phyloP scores from a whole-genome alignment of 2,797 vertebrate species.

The Percopsis omiscomaycus region DNA sequence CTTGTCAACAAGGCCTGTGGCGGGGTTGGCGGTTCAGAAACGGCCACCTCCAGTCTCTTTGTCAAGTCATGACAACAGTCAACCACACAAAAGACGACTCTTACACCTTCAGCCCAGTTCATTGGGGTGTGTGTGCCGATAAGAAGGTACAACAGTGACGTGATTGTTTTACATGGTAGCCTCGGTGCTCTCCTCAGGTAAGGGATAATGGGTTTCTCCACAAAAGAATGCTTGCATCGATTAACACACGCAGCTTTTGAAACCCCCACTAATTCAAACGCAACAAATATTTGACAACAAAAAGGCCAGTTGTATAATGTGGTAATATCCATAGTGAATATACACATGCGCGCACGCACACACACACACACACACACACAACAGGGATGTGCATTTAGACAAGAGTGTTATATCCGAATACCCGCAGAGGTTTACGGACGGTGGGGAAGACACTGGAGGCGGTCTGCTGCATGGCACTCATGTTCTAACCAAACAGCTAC shows the following conservation, averaged over 20 bases:
- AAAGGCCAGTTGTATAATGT: constrained; percentile 38
- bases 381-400: neutral
- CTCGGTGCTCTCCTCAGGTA: constrained; percentile 56
- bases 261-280: constrained; percentile 38
- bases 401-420: too few relatives aligned
- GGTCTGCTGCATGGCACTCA: too few relatives aligned
- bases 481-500: too few relatives aligned
- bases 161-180: constrained; percentile 56
- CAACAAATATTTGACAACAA: constrained; percentile 37
- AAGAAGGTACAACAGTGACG: constrained; percentile 62
- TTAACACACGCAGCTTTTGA: constrained; percentile 46
- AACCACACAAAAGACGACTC: constrained; percentile 1
- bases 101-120: constrained; percentile 21
- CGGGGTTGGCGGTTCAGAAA: constrained; percentile 13
- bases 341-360: constrained; percentile 7
- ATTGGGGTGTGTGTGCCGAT: constrained; percentile 32
- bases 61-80: constrained; percentile 8
- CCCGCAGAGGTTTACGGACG: too few relatives aligned
- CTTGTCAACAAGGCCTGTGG: constrained; percentile 24
- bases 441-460: too few relatives aligned
- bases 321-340: constrained; percentile 45
- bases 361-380: constrained; percentile 2
- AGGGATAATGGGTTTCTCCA: constrained; percentile 20
- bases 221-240: constrained; percentile 47
- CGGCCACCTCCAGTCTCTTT: neutral